These are phyloP conservation scores for Oligia fasciuncula DNA, from an alignment of 2,888 invertebrate genomes.

Conservation along the genomic window DNA sequence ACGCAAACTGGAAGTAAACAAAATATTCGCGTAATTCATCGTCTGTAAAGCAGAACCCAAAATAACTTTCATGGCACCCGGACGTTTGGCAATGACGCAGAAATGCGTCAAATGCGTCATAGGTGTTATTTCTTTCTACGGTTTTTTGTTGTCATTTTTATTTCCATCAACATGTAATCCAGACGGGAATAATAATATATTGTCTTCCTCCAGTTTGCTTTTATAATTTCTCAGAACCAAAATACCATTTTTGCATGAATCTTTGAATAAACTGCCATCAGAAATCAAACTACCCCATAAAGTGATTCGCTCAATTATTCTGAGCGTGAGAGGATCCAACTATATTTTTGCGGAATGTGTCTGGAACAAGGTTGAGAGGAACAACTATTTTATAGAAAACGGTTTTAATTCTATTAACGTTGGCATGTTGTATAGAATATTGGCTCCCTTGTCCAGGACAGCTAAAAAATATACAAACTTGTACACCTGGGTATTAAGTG, in stretches of 20 bases:
- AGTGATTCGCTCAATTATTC: neutral
- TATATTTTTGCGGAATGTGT: neutral
- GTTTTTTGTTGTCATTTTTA: slow-evolving; percentile 31
- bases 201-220: neutral
- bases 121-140: slow-evolving; percentile 9
- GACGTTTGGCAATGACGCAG: slow-evolving; percentile 35
- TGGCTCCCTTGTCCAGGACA: neutral
- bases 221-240: neutral
- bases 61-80: slow-evolving; percentile 40
- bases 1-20: neutral
- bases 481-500: neutral
- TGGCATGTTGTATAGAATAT: too few relatives aligned
- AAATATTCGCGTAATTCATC: slow-evolving; percentile 26
- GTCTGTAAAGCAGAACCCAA: slow-evolving; percentile 9
- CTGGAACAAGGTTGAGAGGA: neutral
- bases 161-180: slow-evolving; percentile 26
- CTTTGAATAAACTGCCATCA: neutral
- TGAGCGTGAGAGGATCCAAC: neutral
- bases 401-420: neutral
- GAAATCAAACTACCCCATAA: neutral
- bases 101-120: slow-evolving; percentile 44
- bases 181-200: neutral
- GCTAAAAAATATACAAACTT: neutral
- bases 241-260: neutral
- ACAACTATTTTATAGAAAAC: neutral